Percentiles rank a stretch among this genome's conserved stretches.
phyloP scores from a whole-genome alignment of 2,888 invertebrate genomes.

The Nemapogon koenigi region DNA sequence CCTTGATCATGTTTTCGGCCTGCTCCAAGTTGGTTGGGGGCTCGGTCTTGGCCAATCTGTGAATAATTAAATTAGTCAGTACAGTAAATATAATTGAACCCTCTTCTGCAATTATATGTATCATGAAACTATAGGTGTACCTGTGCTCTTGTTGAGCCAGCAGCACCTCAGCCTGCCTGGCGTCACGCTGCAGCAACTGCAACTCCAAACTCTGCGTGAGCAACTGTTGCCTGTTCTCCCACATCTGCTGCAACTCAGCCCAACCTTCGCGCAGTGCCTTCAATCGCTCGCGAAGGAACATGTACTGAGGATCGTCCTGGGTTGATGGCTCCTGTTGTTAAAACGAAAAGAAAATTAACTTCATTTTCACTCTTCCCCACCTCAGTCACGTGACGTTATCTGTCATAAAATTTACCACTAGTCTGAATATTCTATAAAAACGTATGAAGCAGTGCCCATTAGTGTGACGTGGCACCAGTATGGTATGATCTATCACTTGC shows the following conservation, averaged over 20 bases:
- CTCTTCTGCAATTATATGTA: neutral
- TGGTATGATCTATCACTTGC: no score
- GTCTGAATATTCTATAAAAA: no score
- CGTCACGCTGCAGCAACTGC: conserved; percentile 95
- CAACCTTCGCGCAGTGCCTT: conserved; percentile 99
- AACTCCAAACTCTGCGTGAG: conserved; percentile 94
- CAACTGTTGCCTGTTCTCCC: conserved; percentile 96
- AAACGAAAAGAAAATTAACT: conserved; percentile 2
- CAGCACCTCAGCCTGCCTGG: conserved; percentile 96
- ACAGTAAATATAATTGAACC: neutral
- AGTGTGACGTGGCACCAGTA: no score
- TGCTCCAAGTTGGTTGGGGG: conserved; percentile 94
- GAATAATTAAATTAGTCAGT: neutral
- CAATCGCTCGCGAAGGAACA: conserved; percentile 98
- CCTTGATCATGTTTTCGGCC: conserved; percentile 95
- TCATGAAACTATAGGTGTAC: conserved; percentile 19
- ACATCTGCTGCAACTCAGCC: conserved; percentile 99
- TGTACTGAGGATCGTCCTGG: conserved; percentile 98
- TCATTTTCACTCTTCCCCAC: neutral
- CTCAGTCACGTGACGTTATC: no score
- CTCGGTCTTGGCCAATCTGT: conserved; percentile 89
- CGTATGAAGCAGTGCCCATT: no score
- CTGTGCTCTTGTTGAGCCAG: conserved; percentile 98
- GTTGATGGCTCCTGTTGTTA: conserved; percentile 74
- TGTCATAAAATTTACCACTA: no score